Conservation (phyloP, 2,797 vertebrate genomes). For the Myiothlypis chrysogaster region DNA sequence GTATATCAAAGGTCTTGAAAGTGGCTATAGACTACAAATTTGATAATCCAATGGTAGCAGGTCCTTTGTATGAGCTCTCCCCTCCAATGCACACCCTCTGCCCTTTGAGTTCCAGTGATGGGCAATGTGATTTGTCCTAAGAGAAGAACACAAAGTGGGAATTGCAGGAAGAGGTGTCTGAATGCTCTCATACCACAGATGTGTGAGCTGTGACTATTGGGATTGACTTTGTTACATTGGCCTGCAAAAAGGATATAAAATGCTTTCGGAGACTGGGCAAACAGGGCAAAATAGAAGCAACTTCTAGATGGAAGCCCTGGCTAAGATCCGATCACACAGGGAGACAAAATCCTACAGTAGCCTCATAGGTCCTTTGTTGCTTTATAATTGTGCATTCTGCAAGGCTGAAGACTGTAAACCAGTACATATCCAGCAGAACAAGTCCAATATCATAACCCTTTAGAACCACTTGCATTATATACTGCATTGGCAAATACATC, state of each 20-base stretch:
- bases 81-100: fast-evolving
- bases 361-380: background rate
- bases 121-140: background rate
- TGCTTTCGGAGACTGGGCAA: background rate
- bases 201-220: no score
- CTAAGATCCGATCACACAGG: background rate
- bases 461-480: no score
- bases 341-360: background rate
- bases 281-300: background rate
- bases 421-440: fast-evolving
- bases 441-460: background rate
- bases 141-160: background rate
- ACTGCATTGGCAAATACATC: background rate
- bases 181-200: no score
- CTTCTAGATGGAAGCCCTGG: background rate
- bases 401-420: background rate
- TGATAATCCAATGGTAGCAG: background rate
- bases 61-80: fast-evolving
- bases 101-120: fast-evolving
- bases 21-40: background rate
- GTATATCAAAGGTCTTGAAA: background rate
- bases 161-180: background rate
- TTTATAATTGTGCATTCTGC: background rate
- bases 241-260: background rate
- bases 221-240: background rate